These are phyloP conservation scores for Erebia ligea DNA, from an alignment of 2,888 invertebrate genomes.

Conservation along the genomic window DNA sequence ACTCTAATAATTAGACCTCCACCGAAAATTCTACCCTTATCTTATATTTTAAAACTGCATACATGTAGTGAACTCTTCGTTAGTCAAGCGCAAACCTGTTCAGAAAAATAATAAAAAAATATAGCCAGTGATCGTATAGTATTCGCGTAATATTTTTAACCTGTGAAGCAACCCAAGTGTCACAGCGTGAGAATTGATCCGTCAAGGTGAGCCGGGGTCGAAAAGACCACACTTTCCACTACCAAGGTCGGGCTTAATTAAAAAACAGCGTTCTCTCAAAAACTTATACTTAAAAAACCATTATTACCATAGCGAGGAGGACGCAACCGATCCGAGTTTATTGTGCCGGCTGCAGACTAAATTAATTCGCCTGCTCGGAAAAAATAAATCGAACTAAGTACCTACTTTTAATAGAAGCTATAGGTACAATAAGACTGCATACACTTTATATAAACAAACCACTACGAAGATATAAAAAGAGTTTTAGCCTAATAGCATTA, in stretches of 20 bases:
- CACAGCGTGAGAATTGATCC: constrained; percentile 60
- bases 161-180: constrained; percentile 46
- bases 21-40: too few species aligned
- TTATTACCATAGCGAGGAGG: constrained; percentile 43
- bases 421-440: neutral
- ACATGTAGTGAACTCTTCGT: too few species aligned
- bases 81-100: too few species aligned
- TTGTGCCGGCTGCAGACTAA: constrained; percentile 29
- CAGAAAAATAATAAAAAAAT: too few species aligned
- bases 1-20: too few species aligned
- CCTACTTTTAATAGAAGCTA: neutral
- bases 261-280: constrained; percentile 61
- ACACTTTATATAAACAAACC: neutral
- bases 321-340: constrained; percentile 33
- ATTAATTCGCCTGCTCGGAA: constrained; percentile 32
- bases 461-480: too few species aligned
- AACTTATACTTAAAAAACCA: constrained; percentile 58
- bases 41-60: too few species aligned
- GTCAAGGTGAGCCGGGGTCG: constrained; percentile 63
- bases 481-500: too few species aligned
- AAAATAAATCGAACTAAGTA: constrained; percentile 20
- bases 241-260: constrained; percentile 56
- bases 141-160: constrained; percentile 32
- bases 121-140: constrained; percentile 9
- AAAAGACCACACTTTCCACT: constrained; percentile 65